Evolutionary conservation across 1,140 invertebrate genomes (phyloP).

Genomic region (Diploscapter pachys): DNA sequence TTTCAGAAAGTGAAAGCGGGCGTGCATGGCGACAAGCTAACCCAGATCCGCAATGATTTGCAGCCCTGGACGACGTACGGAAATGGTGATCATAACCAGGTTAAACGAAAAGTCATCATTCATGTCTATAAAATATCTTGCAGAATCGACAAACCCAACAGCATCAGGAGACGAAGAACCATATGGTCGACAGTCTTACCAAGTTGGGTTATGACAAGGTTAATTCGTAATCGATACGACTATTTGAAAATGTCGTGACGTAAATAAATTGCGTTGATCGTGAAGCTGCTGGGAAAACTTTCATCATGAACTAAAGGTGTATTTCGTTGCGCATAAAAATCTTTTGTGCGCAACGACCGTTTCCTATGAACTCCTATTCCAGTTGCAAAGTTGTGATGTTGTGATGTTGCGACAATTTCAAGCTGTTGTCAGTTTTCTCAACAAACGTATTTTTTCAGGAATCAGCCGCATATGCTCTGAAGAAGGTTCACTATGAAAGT

Average conservation of each 20-base stretch:
- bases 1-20: too few species aligned
- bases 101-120: too few species aligned
- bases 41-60: too few species aligned
- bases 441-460: slow-evolving; percentile 40
- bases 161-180: not conserved
- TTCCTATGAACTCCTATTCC: not conserved
- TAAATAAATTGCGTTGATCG: not conserved
- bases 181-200: slow-evolving; percentile 42
- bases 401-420: not conserved
- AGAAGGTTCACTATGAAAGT: slow-evolving; percentile 48
- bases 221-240: slow-evolving; percentile 5
- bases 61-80: too few species aligned
- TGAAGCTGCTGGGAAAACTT: slow-evolving; percentile 3
- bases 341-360: not conserved
- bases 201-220: slow-evolving; percentile 44
- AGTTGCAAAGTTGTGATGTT: not conserved
- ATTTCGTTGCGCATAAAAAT: too few species aligned
- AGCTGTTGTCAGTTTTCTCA: too few species aligned
- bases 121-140: too few species aligned
- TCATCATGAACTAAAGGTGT: too few species aligned
- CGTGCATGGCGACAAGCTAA: too few species aligned
- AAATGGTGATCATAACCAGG: too few species aligned
- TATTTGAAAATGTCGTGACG: slow-evolving; percentile 1
- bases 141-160: too few species aligned
- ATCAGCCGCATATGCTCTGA: slow-evolving; percentile 48